A percentile compares a stretch with the other conserved stretches of the same genome.
Conservation (phyloP, 2,113 vertebrate genomes). For the Regulus satrapa region DNA sequence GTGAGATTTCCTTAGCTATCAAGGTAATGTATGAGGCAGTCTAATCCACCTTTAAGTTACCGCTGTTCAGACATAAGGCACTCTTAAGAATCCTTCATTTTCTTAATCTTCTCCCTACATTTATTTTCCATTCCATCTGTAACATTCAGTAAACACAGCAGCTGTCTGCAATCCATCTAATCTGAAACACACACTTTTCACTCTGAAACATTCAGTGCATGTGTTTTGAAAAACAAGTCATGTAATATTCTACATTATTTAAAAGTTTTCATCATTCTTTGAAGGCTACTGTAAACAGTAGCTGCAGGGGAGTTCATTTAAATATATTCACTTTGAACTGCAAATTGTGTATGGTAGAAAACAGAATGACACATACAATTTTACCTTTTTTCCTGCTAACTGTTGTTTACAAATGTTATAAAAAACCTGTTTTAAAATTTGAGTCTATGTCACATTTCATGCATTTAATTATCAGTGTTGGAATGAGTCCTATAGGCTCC, state of each 20-base stretch:
- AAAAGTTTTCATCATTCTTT: conserved; percentile 53
- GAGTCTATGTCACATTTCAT: conserved; percentile 28
- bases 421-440: conserved; percentile 19
- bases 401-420: conserved; percentile 56
- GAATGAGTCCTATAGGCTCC: neutral
- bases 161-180: conserved; percentile 44
- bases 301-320: conserved; percentile 54
- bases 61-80: neutral
- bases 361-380: conserved; percentile 45
- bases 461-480: conserved; percentile 47
- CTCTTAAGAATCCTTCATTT: neutral
- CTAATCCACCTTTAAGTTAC: neutral
- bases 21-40: neutral
- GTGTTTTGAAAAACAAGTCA: conserved; percentile 31
- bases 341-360: conserved; percentile 58
- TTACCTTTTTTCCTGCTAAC: conserved; percentile 53
- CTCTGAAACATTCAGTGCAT: conserved; percentile 14
- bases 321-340: conserved; percentile 68
- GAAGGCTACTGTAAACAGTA: conserved; percentile 63
- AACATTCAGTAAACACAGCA: conserved; percentile 18
- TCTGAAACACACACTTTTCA: conserved; percentile 23
- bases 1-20: neutral
- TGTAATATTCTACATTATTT: conserved; percentile 54
- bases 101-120: neutral
- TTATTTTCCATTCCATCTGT: conserved; percentile 16